phyloP scores from a whole-genome alignment of 2,113 vertebrate genomes.

The Nipponia nippon region DNA sequence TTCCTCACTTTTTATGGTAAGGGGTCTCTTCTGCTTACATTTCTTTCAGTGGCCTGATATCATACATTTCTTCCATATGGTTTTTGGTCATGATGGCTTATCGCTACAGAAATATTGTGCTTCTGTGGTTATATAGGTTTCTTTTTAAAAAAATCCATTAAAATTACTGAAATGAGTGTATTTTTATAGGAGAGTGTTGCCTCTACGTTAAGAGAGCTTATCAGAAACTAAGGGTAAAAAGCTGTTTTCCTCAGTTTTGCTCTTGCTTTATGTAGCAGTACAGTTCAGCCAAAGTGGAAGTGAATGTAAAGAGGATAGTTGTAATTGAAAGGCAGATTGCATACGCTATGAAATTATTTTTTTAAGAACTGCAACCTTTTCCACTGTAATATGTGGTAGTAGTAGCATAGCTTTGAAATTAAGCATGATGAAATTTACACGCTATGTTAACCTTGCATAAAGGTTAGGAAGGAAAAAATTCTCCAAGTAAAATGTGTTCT shows the following conservation, averaged over 20 bases:
- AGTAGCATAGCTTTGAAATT: background rate
- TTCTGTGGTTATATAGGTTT: background rate
- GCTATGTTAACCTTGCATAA: background rate
- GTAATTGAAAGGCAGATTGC: background rate
- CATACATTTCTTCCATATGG: background rate
- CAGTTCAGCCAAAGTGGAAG: background rate
- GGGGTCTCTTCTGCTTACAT: background rate
- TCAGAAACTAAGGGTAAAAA: background rate
- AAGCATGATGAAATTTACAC: slow-evolving; percentile 1
- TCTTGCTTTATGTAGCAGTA: background rate
- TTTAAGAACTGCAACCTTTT: background rate
- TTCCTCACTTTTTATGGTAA: background rate
- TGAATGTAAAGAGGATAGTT: background rate
- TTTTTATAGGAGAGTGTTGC: background rate
- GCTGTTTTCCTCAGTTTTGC: background rate
- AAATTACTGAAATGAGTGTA: background rate
- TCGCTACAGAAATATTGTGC: background rate
- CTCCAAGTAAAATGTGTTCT: background rate
- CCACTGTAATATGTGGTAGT: background rate
- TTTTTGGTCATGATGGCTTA: background rate
- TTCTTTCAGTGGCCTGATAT: background rate
- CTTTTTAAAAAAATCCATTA: background rate
- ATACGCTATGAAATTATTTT: background rate
- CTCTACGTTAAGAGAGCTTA: background rate
- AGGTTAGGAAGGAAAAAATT: background rate